These are phyloP conservation scores for Hylia prasina DNA, from an alignment of 2,113 vertebrate genomes.

Conservation along the genomic window DNA sequence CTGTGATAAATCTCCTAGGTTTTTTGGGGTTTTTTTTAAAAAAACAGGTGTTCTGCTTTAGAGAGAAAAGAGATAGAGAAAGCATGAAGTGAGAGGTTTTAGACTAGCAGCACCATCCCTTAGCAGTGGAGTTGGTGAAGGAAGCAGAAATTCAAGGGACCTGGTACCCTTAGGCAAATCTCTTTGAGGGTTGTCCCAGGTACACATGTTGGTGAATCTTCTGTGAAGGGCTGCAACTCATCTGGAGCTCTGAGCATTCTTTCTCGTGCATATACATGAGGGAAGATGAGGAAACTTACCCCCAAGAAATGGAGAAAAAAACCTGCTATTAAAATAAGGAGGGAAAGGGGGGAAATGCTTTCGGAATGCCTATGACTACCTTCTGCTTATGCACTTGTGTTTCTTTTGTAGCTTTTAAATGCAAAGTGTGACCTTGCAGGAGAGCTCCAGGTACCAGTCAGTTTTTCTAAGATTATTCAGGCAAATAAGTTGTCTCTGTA, in stretches of 20 bases:
- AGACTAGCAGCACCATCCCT: background rate
- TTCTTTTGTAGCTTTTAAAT: background rate
- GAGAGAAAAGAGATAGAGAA: background rate
- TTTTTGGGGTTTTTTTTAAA: background rate
- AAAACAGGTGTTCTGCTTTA: background rate
- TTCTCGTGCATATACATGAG: background rate
- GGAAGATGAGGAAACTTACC: background rate
- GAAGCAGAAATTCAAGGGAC: background rate
- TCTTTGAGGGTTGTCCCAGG: fast-evolving
- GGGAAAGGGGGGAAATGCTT: fast-evolving
- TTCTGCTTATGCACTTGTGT: background rate
- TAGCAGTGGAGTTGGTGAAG: fast-evolving
- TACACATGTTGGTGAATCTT: background rate
- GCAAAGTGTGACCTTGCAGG: background rate
- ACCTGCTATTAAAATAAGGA: background rate
- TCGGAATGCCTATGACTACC: background rate
- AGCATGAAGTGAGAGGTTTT: background rate
- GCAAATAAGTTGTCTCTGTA: background rate
- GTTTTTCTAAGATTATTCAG: background rate
- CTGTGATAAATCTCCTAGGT: background rate
- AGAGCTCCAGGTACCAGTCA: background rate
- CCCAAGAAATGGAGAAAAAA: background rate
- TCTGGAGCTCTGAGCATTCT: background rate
- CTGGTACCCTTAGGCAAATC: background rate
- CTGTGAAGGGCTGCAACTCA: background rate